phyloP scores from a whole-genome alignment of 1,140 invertebrate genomes.

The Calephelis virginiensis region DNA sequence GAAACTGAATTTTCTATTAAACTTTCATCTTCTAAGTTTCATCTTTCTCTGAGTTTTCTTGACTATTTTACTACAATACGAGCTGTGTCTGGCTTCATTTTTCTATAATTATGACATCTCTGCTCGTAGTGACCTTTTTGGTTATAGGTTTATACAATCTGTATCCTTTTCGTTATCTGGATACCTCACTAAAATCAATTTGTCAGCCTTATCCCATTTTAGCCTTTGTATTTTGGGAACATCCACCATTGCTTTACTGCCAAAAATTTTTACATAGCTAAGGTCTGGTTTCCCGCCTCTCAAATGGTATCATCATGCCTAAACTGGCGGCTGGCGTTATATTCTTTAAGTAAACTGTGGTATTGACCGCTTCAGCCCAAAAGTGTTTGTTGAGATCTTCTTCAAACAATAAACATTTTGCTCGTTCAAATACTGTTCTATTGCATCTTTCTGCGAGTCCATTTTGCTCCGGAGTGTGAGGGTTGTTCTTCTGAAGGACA shows the following conservation, averaged over 20 bases:
- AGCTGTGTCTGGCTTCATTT: slow-evolving; percentile 17
- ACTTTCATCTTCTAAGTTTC: slow-evolving; percentile 3
- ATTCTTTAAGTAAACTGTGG: slow-evolving; percentile 34
- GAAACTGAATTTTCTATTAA: background rate
- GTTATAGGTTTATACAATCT: too few species aligned
- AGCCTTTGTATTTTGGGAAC: slow-evolving; percentile 10
- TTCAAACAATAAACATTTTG: slow-evolving; percentile 25
- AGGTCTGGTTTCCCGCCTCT: slow-evolving; percentile 20
- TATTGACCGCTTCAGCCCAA: slow-evolving; percentile 60
- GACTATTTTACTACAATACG: slow-evolving; percentile 19
- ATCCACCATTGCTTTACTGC: background rate
- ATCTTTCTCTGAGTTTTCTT: slow-evolving; percentile 20
- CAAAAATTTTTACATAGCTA: slow-evolving; percentile 9
- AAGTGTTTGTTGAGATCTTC: slow-evolving; percentile 34
- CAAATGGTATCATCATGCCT: slow-evolving; percentile 30
- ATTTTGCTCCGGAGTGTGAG: slow-evolving; percentile 35
- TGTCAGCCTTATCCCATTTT: slow-evolving; percentile 11
- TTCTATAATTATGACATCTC: slow-evolving; percentile 42
- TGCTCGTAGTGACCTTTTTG: slow-evolving; percentile 44
- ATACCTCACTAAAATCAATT: slow-evolving; percentile 9
- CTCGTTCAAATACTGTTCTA: slow-evolving; percentile 18
- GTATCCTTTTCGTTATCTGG: background rate
- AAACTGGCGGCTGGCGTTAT: slow-evolving; percentile 30
- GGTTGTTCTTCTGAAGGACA: slow-evolving; percentile 30
- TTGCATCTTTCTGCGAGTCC: slow-evolving; percentile 23